Evolutionary conservation across 2,888 invertebrate species (phyloP).

Genomic region (Vanessa cardui): DNA sequence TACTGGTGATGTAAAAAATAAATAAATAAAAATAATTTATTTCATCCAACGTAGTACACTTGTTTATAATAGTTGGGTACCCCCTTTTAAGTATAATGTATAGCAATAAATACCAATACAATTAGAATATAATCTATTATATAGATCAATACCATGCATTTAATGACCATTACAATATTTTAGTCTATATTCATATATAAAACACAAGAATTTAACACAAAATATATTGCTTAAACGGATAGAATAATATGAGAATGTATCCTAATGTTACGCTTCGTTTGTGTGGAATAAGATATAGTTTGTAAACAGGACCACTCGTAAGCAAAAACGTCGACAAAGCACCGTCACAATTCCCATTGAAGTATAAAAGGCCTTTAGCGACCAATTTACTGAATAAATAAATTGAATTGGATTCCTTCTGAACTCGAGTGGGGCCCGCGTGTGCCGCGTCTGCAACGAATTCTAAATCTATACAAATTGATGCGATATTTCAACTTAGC

Average conservation of each 20-base stretch:
- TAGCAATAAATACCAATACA: no score
- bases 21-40: no score
- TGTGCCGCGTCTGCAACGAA: slow-evolving; percentile 30
- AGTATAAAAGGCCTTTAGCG: slow-evolving; percentile 38
- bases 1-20: no score
- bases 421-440: slow-evolving; percentile 10
- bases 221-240: no score
- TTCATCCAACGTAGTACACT: no score
- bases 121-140: no score
- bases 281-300: slow-evolving; percentile 18
- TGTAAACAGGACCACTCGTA: slow-evolving; percentile 24
- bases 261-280: slow-evolving; percentile 21
- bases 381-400: slow-evolving; percentile 43
- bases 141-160: no score
- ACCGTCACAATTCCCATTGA: slow-evolving; percentile 27
- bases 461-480: slow-evolving; percentile 41
- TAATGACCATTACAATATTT: no score
- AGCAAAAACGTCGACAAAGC: slow-evolving; percentile 23
- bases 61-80: no score
- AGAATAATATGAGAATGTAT: neutral
- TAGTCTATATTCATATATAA: no score
- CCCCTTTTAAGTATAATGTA: no score
- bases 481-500: slow-evolving; percentile 39
- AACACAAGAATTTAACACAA: no score
- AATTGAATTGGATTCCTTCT: slow-evolving; percentile 41